Evolutionary conservation across 2,113 vertebrate genomes (phyloP), one percentile per base, ranked within the genome.

Genomic region (Balaeniceps rex): DNA sequence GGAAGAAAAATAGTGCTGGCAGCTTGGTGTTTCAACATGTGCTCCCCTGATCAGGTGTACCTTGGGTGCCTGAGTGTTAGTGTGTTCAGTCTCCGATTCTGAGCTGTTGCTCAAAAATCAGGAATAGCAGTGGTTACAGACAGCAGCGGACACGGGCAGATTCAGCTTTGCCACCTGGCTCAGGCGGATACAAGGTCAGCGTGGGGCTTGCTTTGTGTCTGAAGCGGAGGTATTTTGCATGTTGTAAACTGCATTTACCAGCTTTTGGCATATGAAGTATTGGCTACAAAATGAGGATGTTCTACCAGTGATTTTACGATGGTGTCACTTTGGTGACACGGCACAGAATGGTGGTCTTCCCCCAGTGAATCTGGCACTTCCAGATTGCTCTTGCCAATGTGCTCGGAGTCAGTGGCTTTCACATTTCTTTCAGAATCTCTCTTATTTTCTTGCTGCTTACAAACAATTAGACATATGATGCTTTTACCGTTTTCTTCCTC

Each of bases 111-210:
- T 69, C 68, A 83, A 28, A 88, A 72, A 21, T 72, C 19, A 34
- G 47, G 51, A 44, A 8, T 14, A 49, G 24, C 1, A 3, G 16
- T 57, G 34, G 28, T 51, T 88, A 36, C 8, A 5, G 42, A 19
- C 9, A 28, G 61, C 65, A 21, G 46, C 0, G 0, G 21, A 33
- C 11, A 19, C 0, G 0, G 29, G 31, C 42, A 85, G 36, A 36
- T 64, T 75, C n/a, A 64, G 19, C 38, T 71, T 74, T 85, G 52
- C n/a, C 38, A 46, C 22, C 5, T 58, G 57, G 17, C 33, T 79
- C 34, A 34, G 64, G 21, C 34, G 74, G 46, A 36, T 34, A 14
- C 5, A 15, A 46, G 29, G 26, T 83, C 52, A 83, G 57, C 6
- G 0, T 42, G n/a, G 36, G 26, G 52, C 25, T 85, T 58, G 18